These are phyloP conservation scores for Rhinatrema bivittatum DNA, from an alignment of 2,797 vertebrate species.

Conservation along the genomic window DNA sequence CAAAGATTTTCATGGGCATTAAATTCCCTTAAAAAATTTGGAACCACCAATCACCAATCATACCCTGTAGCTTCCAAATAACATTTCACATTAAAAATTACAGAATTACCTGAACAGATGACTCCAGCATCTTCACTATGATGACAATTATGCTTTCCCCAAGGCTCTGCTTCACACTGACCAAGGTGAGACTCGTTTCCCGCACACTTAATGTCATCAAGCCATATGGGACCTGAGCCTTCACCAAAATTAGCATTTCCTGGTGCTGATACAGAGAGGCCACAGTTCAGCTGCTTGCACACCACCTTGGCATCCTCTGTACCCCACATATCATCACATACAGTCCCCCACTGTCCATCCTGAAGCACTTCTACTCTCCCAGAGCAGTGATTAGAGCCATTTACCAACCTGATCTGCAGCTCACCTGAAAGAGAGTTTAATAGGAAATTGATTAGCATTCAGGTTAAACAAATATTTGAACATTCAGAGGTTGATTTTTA, in stretches of 20 bases:
- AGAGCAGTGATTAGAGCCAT: too few relatives aligned
- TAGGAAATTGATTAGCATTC: too few relatives aligned
- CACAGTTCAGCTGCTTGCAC: conserved; percentile 42
- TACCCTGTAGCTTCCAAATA: too few relatives aligned
- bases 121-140: conserved; percentile 47
- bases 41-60: too few relatives aligned
- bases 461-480: too few relatives aligned
- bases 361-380: conserved; percentile 47
- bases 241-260: conserved; percentile 43
- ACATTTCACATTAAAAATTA: too few relatives aligned
- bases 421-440: too few relatives aligned
- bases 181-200: conserved; percentile 31
- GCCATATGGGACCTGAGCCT: conserved; percentile 45
- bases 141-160: conserved; percentile 43
- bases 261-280: conserved; percentile 11
- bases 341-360: conserved; percentile 32
- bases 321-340: conserved; percentile 49
- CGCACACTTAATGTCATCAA: conserved; percentile 43
- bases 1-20: too few relatives aligned
- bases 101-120: conserved; percentile 33
- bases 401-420: too few relatives aligned
- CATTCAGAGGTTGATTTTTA: too few relatives aligned
- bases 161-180: conserved; percentile 37
- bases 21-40: too few relatives aligned
- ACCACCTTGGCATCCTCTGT: conserved; percentile 26